Evolutionary conservation across 2,797 vertebrate genomes (phyloP), one percentile per base, ranked within the genome.

Genomic region (Platalea minor): DNA sequence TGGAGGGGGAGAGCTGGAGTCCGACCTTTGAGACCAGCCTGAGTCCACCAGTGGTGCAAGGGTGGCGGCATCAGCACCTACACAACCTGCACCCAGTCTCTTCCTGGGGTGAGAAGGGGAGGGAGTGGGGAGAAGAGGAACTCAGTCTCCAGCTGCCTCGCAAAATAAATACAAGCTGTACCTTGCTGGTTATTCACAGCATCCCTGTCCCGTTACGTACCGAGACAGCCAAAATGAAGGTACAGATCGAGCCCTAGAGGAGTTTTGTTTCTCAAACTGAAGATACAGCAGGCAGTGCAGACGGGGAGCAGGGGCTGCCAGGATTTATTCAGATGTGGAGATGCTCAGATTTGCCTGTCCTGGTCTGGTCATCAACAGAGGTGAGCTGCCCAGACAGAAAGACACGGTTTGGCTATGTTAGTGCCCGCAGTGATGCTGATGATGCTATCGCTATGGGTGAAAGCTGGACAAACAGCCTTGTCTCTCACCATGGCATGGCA

Each of bases 201-300:
- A 56, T 24, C 33, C n/a, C 51, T 59, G 17, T 6, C 35, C 69
- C 0, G 1, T 51, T 31, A 46, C 23, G n/a, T 45, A 37, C 13
- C 0, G 1, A 67, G 31, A 5, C 0, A 53, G 41, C 39, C 35
- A 43, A 65, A 80, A 8, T 0, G 0, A 35, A 67, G 19, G 10
- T 39, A 13, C 2, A 1, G 25, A 37, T 76, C 43, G 31, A 41
- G n/a, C 25, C n/a, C 13, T 15, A 17, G 54, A 35, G 39, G 26
- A n/a, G 3, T 7, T 51, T 31, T 81, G 33, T 35, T 85, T 64
- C 81, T n/a, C 50, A 26, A 24, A 21, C 13, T 37, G 37, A 67
- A 39, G 56, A 19, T 14, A 33, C 35, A 74, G 50, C 39, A 76
- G 63, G 35, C 3, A 5, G 37, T 5, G 5, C 56, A 70, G 60